Base-by-base conservation (phyloP, 2,113 vertebrate species). In the Thunnus maccoyii region DNA sequence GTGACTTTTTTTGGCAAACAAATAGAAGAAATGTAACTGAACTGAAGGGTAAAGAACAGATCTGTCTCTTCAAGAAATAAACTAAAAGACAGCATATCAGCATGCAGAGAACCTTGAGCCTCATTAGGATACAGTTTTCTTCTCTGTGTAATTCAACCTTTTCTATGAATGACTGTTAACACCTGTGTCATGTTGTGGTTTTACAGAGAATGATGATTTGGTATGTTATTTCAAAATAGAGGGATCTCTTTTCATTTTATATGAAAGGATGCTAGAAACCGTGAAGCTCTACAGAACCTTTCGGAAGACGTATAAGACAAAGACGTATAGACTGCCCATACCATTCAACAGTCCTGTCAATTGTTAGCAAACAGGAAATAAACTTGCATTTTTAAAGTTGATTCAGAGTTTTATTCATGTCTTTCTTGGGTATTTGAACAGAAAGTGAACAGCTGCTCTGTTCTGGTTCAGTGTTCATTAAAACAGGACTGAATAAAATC, bases 401-500 rank as follows among this genome's bases (percentile, higher is more conserved):
- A 76, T 71, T 57, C 46, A 52, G 30, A 65, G 61, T 22, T 67
- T 72, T 77, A 77, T 54, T 77, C 18, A 36, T 18, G 47, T 72
- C 22, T 66, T 66, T 54, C 52, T 47, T 66, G 47, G 54, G 8
- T 48, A 16, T 73, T 36, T 64, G 57, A 71, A 72, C n/a, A 32
- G 48, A 60, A 67, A 66, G 20, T 32, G 57, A 75, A 25, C 70
- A 79, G 76, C 82, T 64, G 71, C 76, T 60, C 20, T 41, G 54
- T 62, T 85, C 60, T 80, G 52, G 56, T 75, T 76, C 62, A 17
- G 20, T n/a, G 55, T 82, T 82, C 77, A 88, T 88, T 76, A 78
- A 62, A 58, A 77, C 27, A 10, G 20, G 52, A 25, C 58, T 62
- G 60, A 78, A 82, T 82, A 54, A 66, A 79, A 78, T 78, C 60